Evolutionary conservation across 2,113 vertebrate genomes (phyloP), one percentile per base, ranked within the genome.

Genomic region (Nyctibius bracteatus): DNA sequence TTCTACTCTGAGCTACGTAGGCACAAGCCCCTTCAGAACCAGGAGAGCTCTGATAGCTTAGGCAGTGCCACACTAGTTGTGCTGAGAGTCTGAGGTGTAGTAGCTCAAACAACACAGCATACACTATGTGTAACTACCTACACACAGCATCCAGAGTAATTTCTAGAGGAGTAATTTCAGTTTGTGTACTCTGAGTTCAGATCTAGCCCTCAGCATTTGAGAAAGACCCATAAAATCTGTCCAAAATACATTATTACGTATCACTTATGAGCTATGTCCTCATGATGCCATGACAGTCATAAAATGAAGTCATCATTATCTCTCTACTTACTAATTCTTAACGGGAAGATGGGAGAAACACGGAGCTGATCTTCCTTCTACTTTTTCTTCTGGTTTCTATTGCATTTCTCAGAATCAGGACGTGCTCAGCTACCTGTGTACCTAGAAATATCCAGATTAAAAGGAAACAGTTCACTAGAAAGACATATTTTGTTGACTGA

Each of bases 81-180:
- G 55, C 24, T 14, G 30, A n/a, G 17, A 20, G 16, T 7, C 20
- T 10, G 31, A 62, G 46, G 19, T 20, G 5, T 12, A 15, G 25
- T 11, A 28, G 41, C 33, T 37, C 51, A 44, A 81, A 66, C 3
- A 1, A 46, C 2, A 6, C 16, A 7, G 51, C 27, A 3, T 19
- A 37, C 30, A 4, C 55, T 14, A 1, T 1, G 22, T 1, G 2
- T 58, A 33, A 27, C 55, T 11, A 27, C n/a, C 17, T 23, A 16
- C 27, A 14, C 39, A 10, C 8, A 43, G 46, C 68, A 27, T 23
- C 47, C 33, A 12, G 27, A 37, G 49, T 1, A 46, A 41, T 19
- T 61, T 22, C 20, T 10, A 22, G 24, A 21, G 6, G 12, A 33
- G 23, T 8, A 6, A 7, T 31, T 46, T 28, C 3, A 6, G 58